Evolutionary conservation across 2,888 invertebrate genomes (phyloP), one percentile per base, ranked within the genome.

Genomic region (Gymnosoma rotundatum): DNA sequence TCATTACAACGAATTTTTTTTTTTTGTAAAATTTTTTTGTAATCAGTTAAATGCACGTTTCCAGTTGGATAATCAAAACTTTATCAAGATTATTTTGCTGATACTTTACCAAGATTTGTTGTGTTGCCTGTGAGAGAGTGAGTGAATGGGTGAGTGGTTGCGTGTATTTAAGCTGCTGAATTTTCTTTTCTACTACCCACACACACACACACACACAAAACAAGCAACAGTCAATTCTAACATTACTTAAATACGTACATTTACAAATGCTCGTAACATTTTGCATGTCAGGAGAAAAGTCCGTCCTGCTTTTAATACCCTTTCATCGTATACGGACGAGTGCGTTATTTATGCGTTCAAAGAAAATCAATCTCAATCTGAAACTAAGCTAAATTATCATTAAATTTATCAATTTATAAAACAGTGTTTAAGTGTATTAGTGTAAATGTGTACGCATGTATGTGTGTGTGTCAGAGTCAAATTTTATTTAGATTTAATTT

Each of bases 1-100:
- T 85, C 63, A 82, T 76, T 83, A 66, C 63, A 70, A 63, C 32
- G 69, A 78, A 72, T 66, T 74, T 69, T 42, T 38, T 32, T 32
- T 5, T 5, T 32, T 32, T 8, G 2, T 32, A 7, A 5, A 5
- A 5, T 32, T 5, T 32, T 61, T 52, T 83, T 83, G 85, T 88
- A 87, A 88, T 87, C 87, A 87, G 82, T 85, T 76, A 86, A 88
- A 86, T 86, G 87, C 87, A 87, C 86, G 87, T 87, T 87, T 85
- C 86, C 84, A 86, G 87, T 87, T 83, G 87, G 87, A 86, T 87
- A 86, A 87, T 81, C 88, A 86, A 86, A 87, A 86, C 82, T 85
- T 83, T 84, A 84, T 84, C 84, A 84, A 84, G 84, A 84, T 84
- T 84, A 78, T 78, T 81, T 78, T 73, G 54, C 79, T 83, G 83